Base-by-base conservation (phyloP, 2,797 vertebrate genomes). In the Nasua narica region DNA sequence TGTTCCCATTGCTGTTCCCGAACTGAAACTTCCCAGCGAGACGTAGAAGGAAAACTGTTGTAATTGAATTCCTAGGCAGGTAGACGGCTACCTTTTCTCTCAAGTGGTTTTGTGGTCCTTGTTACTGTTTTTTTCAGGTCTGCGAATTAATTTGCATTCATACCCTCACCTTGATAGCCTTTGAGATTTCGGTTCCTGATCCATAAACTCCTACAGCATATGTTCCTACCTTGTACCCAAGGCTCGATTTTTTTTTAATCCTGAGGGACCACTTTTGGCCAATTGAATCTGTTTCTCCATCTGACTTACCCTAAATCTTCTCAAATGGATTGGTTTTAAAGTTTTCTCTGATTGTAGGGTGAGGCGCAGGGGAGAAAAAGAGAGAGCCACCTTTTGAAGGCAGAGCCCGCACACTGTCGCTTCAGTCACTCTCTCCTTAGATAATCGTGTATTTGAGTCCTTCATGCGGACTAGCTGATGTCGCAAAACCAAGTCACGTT, bases 101-200 rank as follows among this genome's bases (percentile, higher is more conserved):
- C n/a, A 86, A 83, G 37, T 84, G 46, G 58, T 93, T 94, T 94
- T 84, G 29, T 83, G 95, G 69, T 88, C 76, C 25, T 43, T 62
- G 7, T 12, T 60, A 8, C 62, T 94, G 40, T 88, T 92, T 60
- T 94, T 96, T 96, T 93, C n/a, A 32, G 32, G 87, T 93, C 62
- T 91, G 12, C 87, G 72, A 91, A 69, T 92, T 94, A 91, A 97
- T 96, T 96, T 96, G 86, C 85, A 97, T 96, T 88, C 16, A 70
- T 76, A 79, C 21, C n/a, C 67, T 95, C 65, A 60, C 87, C 40
- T 95, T 88, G 54, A 56, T 91, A 83, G 32, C 69, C 88, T 79
- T 93, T 86, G 97, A 92, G 85, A 91, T 95, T 97, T 90, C 43
- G 37, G 15, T 65, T 96, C 58, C 83, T n/a, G 50, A 14, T 40